phyloP scores from a whole-genome alignment of 2,797 vertebrate species.

The Chiroxiphia lanceolata region DNA sequence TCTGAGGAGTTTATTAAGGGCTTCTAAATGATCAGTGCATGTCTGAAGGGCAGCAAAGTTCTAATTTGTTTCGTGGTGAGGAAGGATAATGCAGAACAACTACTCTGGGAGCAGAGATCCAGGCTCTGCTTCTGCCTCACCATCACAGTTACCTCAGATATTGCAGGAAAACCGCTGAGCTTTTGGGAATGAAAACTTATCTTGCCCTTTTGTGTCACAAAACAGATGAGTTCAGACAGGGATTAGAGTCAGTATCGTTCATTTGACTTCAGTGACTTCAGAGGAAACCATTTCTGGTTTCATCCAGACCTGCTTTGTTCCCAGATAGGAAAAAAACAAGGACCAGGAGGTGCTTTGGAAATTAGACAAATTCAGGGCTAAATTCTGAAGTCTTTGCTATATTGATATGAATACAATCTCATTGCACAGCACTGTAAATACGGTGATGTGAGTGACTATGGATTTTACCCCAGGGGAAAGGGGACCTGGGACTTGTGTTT shows the following conservation, averaged over 20 bases:
- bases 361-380: not conserved
- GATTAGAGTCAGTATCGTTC: not conserved
- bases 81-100: not conserved
- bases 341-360: not conserved
- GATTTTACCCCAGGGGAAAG: not conserved
- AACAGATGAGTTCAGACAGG: not conserved
- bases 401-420: not conserved
- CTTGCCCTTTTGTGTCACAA: not conserved
- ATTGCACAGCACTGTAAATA: not conserved
- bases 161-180: not conserved
- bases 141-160: not conserved
- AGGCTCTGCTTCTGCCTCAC: not conserved
- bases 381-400: not conserved
- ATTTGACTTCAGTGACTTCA: not conserved
- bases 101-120: not conserved
- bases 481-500: not conserved
- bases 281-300: not conserved
- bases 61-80: not conserved
- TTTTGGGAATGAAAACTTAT: not conserved
- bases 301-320: not conserved
- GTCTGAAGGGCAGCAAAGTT: not conserved
- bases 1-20: not conserved
- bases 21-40: not conserved
- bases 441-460: not conserved
- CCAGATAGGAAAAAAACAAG: not conserved